Percentiles rank a stretch among this genome's conserved stretches.
Conservation (phyloP, 2,797 vertebrate species). For the Podargus strigoides region DNA sequence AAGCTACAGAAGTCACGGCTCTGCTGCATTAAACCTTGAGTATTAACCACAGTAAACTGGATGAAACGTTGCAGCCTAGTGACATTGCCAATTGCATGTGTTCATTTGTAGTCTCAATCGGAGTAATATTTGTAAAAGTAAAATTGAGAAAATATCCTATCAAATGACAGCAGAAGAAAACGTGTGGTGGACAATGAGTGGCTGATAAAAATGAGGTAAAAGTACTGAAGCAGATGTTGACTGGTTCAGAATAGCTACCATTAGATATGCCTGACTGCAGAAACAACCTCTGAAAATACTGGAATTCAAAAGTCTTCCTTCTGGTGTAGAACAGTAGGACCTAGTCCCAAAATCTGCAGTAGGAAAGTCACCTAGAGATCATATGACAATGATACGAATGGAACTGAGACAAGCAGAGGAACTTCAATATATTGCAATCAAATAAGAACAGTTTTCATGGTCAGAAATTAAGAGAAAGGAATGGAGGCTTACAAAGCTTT, state of each 20-base stretch:
- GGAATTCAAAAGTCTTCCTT: neutral
- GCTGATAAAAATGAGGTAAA: neutral
- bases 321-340: neutral
- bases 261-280: conserved; percentile 23
- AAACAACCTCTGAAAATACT: neutral
- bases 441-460: neutral
- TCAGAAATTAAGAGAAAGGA: neutral
- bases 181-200: neutral
- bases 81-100: neutral
- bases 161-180: neutral
- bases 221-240: conserved; percentile 21
- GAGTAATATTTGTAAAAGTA: neutral
- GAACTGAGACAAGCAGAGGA: neutral
- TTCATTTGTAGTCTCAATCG: neutral
- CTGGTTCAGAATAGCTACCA: conserved; percentile 1
- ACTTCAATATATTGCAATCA: neutral
- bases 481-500: neutral
- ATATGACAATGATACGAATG: neutral
- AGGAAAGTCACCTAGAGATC: neutral
- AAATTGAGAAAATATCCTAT: neutral
- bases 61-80: neutral
- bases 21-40: neutral
- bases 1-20: conserved; percentile 51
- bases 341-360: neutral
- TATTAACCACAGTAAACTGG: neutral